Evolutionary conservation across 2,888 invertebrate genomes (phyloP), one percentile per base, ranked within the genome.

Genomic region (Agelastica alni): DNA sequence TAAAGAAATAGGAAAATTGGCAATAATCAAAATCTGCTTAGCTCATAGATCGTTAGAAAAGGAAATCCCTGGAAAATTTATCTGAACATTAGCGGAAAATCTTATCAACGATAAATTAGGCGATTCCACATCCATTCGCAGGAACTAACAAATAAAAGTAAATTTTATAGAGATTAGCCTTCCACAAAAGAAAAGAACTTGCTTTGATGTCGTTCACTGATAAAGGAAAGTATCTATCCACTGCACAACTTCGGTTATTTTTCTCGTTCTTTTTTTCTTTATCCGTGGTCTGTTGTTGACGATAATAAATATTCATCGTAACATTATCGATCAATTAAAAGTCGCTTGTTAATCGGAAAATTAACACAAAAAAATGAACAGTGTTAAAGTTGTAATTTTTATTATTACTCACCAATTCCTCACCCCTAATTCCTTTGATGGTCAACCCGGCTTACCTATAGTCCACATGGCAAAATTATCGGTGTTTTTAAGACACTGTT

Each of bases 81-180:
- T 49, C 41, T 49, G 22, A 22, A 49, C 49, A 49, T 49, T 49
- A 49, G 41, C 32, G 49, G 41, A 49, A 32, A 49, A 49, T 42
- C 49, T 49, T 49, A 49, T 49, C 49, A 49, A 49, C 49, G 41
- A 49, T 49, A 49, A 49, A 49, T 49, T 49, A 49, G 37, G 31
- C 9, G 41, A 37, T 12, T 14, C 22, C 49, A 32, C 48, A 41
- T 49, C 30, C 48, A 41, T 41, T 49, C 31, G 17, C 30, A 49
- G 32, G 49, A 49, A 42, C 49, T 49, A 49, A 41, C 49, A 49
- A 49, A 49, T 49, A 49, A 49, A 49, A 49, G 41, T 49, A 49
- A 49, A 49, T 49, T 49, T 49, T 49, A 49, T 41, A 49, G 49
- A 49, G 49, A 49, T 49, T 49, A 49, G 32, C 41, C n/a, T 49